A percentile compares a stretch with the other conserved stretches of the same genome.
Evolutionary conservation across 2,113 vertebrate genomes (phyloP).

Genomic region (Psophia crepitans): DNA sequence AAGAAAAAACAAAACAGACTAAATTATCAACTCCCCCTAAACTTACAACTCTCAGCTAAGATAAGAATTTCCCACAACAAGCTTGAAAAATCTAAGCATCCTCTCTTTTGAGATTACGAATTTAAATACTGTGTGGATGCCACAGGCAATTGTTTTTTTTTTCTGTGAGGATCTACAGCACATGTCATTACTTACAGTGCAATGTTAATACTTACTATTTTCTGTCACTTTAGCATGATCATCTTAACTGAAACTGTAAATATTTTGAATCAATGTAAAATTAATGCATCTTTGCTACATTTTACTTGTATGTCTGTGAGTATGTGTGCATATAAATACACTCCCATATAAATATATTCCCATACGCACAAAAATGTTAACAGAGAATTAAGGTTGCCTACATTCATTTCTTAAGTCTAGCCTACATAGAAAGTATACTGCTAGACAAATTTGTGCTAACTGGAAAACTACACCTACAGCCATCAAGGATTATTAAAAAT

Average conservation of each 20-base stretch:
- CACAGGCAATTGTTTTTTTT: constrained; percentile 20
- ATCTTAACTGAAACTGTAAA: constrained; percentile 46
- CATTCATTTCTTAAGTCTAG: neutral
- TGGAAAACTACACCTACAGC: neutral
- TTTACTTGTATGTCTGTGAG: constrained; percentile 17
- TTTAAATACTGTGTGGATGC: constrained; percentile 45
- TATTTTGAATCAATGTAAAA: constrained; percentile 66
- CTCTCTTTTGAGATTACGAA: constrained; percentile 44
- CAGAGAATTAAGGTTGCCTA: neutral
- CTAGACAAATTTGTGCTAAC: neutral
- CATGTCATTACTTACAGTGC: constrained; percentile 38
- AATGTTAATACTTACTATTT: constrained; percentile 48
- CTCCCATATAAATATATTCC: neutral
- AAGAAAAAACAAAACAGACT: neutral
- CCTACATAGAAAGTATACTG: neutral
- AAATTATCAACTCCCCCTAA: constrained; percentile 17
- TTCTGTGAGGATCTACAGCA: constrained; percentile 6
- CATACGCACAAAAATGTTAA: neutral
- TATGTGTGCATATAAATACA: constrained; percentile 17
- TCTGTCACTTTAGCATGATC: neutral
- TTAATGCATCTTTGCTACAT: constrained; percentile 35
- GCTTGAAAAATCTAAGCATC: constrained; percentile 50
- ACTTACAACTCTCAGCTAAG: constrained; percentile 33
- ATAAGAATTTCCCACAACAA: constrained; percentile 29
- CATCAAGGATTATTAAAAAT: neutral